Evolutionary conservation across 2,888 invertebrate species (phyloP).

Genomic region (Pasiphila rectangulata): DNA sequence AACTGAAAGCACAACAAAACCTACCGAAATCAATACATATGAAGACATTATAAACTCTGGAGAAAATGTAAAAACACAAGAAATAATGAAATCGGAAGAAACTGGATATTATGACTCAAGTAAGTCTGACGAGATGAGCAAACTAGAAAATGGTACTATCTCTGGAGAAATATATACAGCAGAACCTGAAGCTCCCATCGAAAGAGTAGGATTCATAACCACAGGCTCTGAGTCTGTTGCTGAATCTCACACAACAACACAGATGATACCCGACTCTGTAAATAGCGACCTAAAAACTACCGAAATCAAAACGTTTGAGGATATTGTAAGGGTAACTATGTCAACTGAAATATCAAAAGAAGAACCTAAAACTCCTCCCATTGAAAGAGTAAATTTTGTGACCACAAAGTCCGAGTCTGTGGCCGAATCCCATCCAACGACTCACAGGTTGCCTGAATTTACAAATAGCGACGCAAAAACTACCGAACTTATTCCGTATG

Average conservation of each 20-base stretch:
- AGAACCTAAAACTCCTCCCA: slow-evolving; percentile 28
- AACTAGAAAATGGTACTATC: slow-evolving; percentile 4
- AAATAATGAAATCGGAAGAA: slow-evolving; percentile 24
- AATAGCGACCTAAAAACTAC: slow-evolving; percentile 21
- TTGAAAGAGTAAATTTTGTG: slow-evolving; percentile 27
- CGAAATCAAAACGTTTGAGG: slow-evolving; percentile 4
- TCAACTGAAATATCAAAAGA: slow-evolving; percentile 23
- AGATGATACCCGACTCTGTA: slow-evolving; percentile 29
- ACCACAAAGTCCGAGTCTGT: slow-evolving; percentile 19
- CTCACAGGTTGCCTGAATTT: slow-evolving; percentile 32
- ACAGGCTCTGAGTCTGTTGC: slow-evolving; percentile 19
- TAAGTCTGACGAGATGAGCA: background rate
- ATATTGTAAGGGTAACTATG: background rate
- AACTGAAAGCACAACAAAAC: slow-evolving; percentile 4
- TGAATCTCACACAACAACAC: slow-evolving; percentile 33
- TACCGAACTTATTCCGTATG: background rate
- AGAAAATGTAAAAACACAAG: slow-evolving; percentile 27
- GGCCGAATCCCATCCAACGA: slow-evolving; percentile 32
- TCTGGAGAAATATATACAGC: slow-evolving; percentile 23
- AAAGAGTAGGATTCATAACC: slow-evolving; percentile 26
- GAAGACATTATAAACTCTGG: slow-evolving; percentile 11
- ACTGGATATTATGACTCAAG: background rate
- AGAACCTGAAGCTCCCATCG: slow-evolving; percentile 27
- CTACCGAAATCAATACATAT: background rate
- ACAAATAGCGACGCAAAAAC: slow-evolving; percentile 24